Conservation (phyloP, 2,797 vertebrate species). For the Arctocebus calabarensis region DNA sequence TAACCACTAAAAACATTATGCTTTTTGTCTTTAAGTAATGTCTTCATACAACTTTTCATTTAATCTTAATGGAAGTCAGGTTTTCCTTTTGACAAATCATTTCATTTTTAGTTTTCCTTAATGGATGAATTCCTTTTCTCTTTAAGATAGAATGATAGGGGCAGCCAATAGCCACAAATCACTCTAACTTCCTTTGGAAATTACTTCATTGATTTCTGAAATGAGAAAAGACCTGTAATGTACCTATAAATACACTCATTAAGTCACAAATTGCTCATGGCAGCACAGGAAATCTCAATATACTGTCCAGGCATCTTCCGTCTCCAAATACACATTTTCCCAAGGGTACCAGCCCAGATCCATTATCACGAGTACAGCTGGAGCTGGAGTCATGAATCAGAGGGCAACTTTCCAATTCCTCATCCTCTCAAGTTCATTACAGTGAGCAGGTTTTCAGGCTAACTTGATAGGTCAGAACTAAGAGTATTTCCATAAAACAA, state of each 20-base stretch:
- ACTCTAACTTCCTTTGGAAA: slow-evolving; percentile 61
- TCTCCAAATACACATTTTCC: slow-evolving; percentile 63
- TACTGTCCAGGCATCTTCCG: slow-evolving; percentile 66
- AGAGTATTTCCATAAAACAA: background rate
- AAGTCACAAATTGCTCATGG: slow-evolving; percentile 62
- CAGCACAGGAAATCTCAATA: slow-evolving; percentile 69
- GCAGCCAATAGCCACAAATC: slow-evolving; percentile 50
- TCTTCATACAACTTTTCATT: background rate
- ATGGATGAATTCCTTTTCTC: background rate
- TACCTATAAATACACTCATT: slow-evolving; percentile 73
- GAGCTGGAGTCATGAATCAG: slow-evolving; percentile 48
- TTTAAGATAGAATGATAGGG: slow-evolving; percentile 42
- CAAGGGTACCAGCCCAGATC: background rate
- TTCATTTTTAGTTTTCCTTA: slow-evolving; percentile 9
- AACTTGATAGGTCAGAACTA: background rate
- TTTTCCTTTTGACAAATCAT: slow-evolving; percentile 40
- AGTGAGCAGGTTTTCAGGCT: background rate
- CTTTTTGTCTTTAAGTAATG: background rate
- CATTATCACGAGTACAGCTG: slow-evolving; percentile 65
- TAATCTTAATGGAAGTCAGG: background rate
- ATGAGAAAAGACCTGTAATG: slow-evolving; percentile 65
- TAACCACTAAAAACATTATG: background rate
- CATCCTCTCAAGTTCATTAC: slow-evolving; percentile 23
- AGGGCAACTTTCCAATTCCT: slow-evolving; percentile 10
- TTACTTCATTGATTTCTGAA: slow-evolving; percentile 74